Evolutionary conservation across 1,140 invertebrate genomes (phyloP), one percentile per base, ranked within the genome.

Genomic region (Antheraea mylitta): DNA sequence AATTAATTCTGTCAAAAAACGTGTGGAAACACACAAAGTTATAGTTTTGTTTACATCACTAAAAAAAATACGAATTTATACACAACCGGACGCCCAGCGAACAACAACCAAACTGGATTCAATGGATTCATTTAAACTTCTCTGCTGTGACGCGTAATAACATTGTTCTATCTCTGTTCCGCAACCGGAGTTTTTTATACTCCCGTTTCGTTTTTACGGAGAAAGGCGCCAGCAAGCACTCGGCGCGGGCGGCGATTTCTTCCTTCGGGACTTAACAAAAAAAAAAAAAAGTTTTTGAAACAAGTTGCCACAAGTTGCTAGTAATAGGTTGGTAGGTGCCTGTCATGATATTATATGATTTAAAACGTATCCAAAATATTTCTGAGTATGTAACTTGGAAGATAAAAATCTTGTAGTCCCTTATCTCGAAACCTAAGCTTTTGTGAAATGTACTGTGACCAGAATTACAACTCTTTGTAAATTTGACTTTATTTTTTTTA

Each of bases 241-340:
- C 83, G 86, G 81, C 77, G 87, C 89, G 89, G 86, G 87, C 89
- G 89, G 86, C 87, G 87, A 84, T 78, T 83, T 81, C 81, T 89
- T 88, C 86, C 89, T 90, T 77, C 81, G 85, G 87, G 87, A 88
- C 77, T 82, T 77, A 73, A 81, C 7, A 8, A 42, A 87, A 85
- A 66, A 87, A 89, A 89, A 88, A 81, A 89, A 90, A 89, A 90
- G 82, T 80, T 83, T 83, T 86, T 80, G 82, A 86, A 90, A 89
- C 86, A 88, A 89, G 87, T 88, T 84, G 79, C 79, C 73, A 89
- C 86, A 88, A 89, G 87, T 88, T 84, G 79, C 79, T 74, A 78
- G 82, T 85, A 82, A 83, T 87, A 72, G 80, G 75, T 74, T 81
- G 84, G 82, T 77, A 81, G 82, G 81, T 86, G 82, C 77, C 74